Evolutionary conservation across 2,888 invertebrate genomes (phyloP), one percentile per base, ranked within the genome.

Genomic region (Siphonodentalium dalli): DNA sequence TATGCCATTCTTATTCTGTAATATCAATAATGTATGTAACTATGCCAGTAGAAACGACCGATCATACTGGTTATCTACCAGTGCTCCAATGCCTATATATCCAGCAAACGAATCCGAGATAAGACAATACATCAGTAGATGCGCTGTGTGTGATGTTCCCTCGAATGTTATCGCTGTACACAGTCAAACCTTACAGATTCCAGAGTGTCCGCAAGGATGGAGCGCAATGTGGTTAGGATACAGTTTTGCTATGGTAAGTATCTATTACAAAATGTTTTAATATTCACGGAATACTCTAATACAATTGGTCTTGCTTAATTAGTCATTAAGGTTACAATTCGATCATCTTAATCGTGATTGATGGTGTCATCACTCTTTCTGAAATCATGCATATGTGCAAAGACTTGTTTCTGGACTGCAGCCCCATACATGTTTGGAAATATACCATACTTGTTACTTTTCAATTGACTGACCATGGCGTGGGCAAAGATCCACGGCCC

Each of bases 1-100:
- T 2, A 97, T 98, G 97, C 98, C 98, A 0, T 98, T 92, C 84
- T 86, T 96, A 86, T 92, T 96, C 86, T 99, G 98, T 79, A 92
- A 94, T 79, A 83, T 93, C 50, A 93, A 95, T 81, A 90, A 93
- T 69, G 91, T 93, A 0, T 99, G 99, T 81, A 90, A 95, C 81
- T 95, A 94, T 79, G 94, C 95, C 1, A 91, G 91, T 77, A 87
- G 94, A 59, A 97, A 93, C 80, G 98, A 98, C 78, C 96, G 95
- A 85, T 95, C 94, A 79, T 95, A 96, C 82, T 99, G 98, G 98
- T 84, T 99, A 20, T 92, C 94, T 18, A 97, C 98, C 6, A 90
- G 91, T 0, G 93, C 95, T 90, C 91, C 94, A 0, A 90, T 91
- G 86, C 89, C 90, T 86, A 88, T 89, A 80, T 97, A 97, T 97